phyloP scores from a whole-genome alignment of 1,140 invertebrate genomes.

The Bathynomus jamesi region DNA sequence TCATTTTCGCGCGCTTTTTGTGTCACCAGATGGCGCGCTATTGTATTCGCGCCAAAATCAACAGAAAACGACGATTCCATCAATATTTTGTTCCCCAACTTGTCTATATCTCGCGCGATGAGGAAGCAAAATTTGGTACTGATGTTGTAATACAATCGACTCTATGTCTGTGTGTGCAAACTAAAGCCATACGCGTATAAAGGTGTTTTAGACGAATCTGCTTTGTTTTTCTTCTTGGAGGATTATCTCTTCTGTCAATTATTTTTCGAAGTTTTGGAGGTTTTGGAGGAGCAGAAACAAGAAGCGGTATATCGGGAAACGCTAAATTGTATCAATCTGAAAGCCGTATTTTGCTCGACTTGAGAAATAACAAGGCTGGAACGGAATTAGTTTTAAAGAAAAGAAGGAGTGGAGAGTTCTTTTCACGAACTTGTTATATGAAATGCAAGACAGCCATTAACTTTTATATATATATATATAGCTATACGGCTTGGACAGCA shows the following conservation, averaged over 20 bases:
- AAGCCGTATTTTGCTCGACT: too few species aligned
- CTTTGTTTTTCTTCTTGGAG: not conserved
- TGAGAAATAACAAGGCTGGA: too few species aligned
- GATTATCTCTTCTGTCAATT: not conserved
- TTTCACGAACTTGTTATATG: too few species aligned
- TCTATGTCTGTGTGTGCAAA: not conserved
- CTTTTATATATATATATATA: too few species aligned
- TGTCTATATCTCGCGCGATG: constrained; percentile 15
- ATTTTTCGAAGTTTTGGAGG: not conserved
- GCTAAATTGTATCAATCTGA: too few species aligned
- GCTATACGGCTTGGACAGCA: too few species aligned
- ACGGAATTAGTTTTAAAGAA: too few species aligned
- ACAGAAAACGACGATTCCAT: constrained; percentile 34
- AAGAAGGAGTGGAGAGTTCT: too few species aligned
- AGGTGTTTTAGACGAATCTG: not conserved
- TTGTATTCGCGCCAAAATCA: constrained; percentile 34
- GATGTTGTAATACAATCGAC: not conserved
- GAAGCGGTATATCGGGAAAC: too few species aligned
- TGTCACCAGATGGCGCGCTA: constrained; percentile 31
- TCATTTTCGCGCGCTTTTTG: constrained; percentile 37
- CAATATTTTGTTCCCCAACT: constrained; percentile 32
- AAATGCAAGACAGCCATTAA: too few species aligned
- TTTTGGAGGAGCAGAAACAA: too few species aligned
- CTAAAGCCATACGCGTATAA: not conserved
- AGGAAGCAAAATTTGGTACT: too few species aligned